Evolutionary conservation across 2,113 vertebrate genomes (phyloP).

Genomic region (Sprattus sprattus): DNA sequence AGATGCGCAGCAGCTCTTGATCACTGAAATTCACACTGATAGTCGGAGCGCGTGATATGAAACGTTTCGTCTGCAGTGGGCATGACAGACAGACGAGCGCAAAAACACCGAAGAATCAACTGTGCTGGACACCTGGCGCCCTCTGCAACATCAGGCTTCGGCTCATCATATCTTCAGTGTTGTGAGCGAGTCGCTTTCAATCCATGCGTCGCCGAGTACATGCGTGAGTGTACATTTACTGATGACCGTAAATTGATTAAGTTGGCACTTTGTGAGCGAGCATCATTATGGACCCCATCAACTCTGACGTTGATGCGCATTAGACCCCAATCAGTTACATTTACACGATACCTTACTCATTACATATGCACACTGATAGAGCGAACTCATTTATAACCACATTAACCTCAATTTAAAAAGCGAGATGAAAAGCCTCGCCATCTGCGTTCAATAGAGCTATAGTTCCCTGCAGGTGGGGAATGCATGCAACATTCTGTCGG

Average conservation of each 20-base stretch:
- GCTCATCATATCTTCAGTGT: not conserved
- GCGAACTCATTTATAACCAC: not conserved
- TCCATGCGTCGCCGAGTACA: not conserved
- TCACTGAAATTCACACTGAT: not conserved
- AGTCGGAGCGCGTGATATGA: not conserved
- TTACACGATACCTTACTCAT: not conserved
- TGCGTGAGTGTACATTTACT: not conserved
- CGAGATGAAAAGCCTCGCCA: constrained; percentile 15
- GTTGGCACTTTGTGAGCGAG: not conserved
- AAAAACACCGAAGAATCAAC: not conserved
- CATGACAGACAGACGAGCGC: not conserved
- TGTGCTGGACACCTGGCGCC: constrained; percentile 5
- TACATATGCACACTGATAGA: not conserved
- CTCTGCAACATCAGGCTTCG: not conserved
- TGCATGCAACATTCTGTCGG: not conserved
- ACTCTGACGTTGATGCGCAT: not conserved
- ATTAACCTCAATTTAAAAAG: constrained; percentile 11
- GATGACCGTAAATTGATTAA: not conserved
- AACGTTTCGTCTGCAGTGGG: not conserved
- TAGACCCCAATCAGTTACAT: not conserved
- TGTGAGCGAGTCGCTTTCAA: not conserved
- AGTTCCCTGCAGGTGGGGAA: constrained; percentile 29
- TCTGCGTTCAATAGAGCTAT: constrained; percentile 17
- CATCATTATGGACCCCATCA: not conserved
- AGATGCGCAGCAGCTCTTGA: not conserved